Conservation (phyloP, 2,797 vertebrate genomes). For the Bufotes viridis region DNA sequence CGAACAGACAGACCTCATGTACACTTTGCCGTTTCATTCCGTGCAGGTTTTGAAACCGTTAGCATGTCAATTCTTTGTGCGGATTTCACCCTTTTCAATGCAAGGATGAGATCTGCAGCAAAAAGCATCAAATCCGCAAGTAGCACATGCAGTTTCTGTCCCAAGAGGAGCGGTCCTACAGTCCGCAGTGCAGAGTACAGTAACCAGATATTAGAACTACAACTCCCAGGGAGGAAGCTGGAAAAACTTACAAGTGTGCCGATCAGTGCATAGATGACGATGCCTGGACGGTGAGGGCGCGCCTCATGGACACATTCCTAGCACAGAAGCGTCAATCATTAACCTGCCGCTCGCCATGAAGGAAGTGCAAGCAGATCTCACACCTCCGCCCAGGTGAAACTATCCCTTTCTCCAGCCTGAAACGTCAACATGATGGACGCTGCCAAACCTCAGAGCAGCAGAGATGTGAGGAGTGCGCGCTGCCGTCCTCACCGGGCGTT, state of each 20-base stretch:
- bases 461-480: too few species aligned
- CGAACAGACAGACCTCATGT: too few species aligned
- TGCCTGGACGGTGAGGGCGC: background rate
- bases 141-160: too few species aligned
- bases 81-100: too few species aligned
- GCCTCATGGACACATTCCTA: conserved; percentile 2
- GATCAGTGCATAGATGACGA: background rate
- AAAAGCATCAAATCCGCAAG: too few species aligned
- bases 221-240: background rate
- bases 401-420: conserved; percentile 7
- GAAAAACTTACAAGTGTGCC: background rate
- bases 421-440: background rate
- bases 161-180: too few species aligned
- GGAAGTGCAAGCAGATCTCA: background rate
- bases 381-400: background rate
- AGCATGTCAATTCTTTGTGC: too few species aligned
- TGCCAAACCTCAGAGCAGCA: background rate
- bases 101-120: too few species aligned
- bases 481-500: too few species aligned
- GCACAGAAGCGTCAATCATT: background rate
- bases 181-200: too few species aligned
- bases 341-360: background rate
- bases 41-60: too few species aligned
- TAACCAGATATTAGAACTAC: background rate
- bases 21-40: too few species aligned